These are phyloP conservation scores for Scomber scombrus DNA, from an alignment of 2,113 vertebrate species.

Conservation along the genomic window DNA sequence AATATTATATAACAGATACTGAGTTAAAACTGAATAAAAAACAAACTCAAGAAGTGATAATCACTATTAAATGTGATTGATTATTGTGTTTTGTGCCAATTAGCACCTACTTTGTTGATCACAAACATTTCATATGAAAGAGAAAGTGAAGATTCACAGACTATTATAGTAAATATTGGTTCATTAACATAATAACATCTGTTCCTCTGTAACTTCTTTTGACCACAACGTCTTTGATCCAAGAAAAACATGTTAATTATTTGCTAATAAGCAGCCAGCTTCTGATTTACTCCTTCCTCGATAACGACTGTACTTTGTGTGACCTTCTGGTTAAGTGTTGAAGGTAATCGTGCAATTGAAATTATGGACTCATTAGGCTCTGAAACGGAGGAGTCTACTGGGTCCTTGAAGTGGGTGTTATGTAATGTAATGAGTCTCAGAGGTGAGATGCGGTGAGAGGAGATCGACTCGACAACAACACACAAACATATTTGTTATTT, in stretches of 20 bases:
- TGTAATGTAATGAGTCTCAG: constrained; percentile 4
- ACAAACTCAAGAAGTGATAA: too few relatives aligned
- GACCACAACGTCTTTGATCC: not conserved
- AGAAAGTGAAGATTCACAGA: not conserved
- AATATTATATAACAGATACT: too few relatives aligned
- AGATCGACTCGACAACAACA: not conserved
- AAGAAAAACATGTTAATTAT: not conserved
- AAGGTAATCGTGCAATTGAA: constrained; percentile 16
- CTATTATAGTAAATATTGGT: too few relatives aligned
- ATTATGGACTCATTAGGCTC: constrained; percentile 19
- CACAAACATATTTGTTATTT: too few relatives aligned
- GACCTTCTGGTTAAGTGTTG: constrained; percentile 11
- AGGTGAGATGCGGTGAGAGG: not conserved
- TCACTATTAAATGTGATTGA: not conserved
- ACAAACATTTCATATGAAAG: not conserved
- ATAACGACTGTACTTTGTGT: constrained; percentile 19
- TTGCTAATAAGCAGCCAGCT: not conserved
- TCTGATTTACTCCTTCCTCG: not conserved
- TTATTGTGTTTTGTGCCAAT: not conserved
- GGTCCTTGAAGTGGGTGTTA: constrained; percentile 1
- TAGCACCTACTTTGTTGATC: not conserved
- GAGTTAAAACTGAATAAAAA: too few relatives aligned
- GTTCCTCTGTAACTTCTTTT: too few relatives aligned
- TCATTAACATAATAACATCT: too few relatives aligned
- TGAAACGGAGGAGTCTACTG: constrained; percentile 1